phyloP scores from a whole-genome alignment of 1,140 invertebrate species.

The Trichomalopsis sarcophagae region DNA sequence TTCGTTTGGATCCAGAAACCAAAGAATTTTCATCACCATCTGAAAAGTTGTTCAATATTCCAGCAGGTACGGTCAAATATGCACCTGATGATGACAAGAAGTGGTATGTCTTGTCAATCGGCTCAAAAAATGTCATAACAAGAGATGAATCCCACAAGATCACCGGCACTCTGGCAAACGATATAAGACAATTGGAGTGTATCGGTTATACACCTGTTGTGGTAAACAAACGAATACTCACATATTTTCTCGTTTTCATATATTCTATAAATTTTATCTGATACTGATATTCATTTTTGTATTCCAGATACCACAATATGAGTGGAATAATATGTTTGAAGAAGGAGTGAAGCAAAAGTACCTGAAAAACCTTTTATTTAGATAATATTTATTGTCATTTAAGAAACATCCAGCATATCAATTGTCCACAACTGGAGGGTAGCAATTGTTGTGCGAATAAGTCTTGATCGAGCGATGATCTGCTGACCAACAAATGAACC shows the following conservation, averaged over 20 bases:
- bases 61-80: constrained; percentile 69
- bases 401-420: constrained; percentile 69
- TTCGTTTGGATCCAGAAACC: constrained; percentile 30
- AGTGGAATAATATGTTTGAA: constrained; percentile 43
- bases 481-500: background rate
- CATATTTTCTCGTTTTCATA: constrained; percentile 5
- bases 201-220: constrained; percentile 77
- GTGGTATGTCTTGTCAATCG: constrained; percentile 73
- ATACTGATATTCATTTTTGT: constrained; percentile 16
- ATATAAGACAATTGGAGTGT: constrained; percentile 75
- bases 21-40: constrained; percentile 13
- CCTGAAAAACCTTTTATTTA: constrained; percentile 23
- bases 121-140: constrained; percentile 63
- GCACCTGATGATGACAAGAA: constrained; percentile 66
- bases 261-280: constrained; percentile 2
- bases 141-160: constrained; percentile 62
- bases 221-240: constrained; percentile 68
- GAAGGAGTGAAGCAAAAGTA: constrained; percentile 37
- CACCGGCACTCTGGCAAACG: constrained; percentile 67
- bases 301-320: constrained; percentile 53
- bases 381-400: constrained; percentile 12
- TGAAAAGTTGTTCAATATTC: constrained; percentile 62
- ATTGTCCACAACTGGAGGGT: constrained; percentile 67
- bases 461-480: background rate
- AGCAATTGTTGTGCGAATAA: background rate